Evolutionary conservation across 2,113 vertebrate species (phyloP).

Genomic region (Pseudopodoces humilis): DNA sequence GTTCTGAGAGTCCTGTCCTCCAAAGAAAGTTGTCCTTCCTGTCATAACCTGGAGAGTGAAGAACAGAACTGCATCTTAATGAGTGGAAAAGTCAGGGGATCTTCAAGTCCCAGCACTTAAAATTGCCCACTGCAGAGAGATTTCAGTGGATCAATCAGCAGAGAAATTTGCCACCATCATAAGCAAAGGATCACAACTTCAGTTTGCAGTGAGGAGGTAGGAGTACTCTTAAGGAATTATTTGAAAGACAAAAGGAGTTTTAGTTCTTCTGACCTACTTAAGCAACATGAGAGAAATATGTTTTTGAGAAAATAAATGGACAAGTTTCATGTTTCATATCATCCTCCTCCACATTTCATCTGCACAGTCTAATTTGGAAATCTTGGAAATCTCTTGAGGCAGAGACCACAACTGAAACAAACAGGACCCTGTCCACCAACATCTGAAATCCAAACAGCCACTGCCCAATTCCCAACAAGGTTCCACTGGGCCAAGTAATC

Average conservation of each 20-base stretch:
- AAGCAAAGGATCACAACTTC: not conserved
- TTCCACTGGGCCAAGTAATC: not conserved
- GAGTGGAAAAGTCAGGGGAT: not conserved
- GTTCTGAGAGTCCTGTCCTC: not conserved
- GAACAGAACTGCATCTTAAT: not conserved
- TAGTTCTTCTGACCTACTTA: not conserved
- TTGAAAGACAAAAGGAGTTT: not conserved
- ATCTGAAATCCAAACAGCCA: not conserved
- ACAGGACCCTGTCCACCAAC: not conserved
- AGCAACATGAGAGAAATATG: accelerated
- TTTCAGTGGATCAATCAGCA: not conserved
- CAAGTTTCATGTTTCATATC: accelerated
- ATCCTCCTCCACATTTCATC: not conserved
- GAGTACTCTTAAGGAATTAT: not conserved
- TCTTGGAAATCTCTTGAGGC: too few species aligned
- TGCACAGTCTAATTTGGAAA: not conserved
- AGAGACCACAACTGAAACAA: not conserved
- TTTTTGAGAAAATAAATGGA: not conserved
- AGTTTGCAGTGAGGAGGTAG: not conserved
- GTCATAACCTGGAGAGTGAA: not conserved
- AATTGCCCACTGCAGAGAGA: not conserved
- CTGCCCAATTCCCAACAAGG: not conserved
- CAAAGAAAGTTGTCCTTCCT: not conserved
- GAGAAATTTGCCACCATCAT: not conserved
- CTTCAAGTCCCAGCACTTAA: not conserved